Base-by-base conservation (phyloP, 2,888 invertebrate genomes). In the Erebia aethiops region DNA sequence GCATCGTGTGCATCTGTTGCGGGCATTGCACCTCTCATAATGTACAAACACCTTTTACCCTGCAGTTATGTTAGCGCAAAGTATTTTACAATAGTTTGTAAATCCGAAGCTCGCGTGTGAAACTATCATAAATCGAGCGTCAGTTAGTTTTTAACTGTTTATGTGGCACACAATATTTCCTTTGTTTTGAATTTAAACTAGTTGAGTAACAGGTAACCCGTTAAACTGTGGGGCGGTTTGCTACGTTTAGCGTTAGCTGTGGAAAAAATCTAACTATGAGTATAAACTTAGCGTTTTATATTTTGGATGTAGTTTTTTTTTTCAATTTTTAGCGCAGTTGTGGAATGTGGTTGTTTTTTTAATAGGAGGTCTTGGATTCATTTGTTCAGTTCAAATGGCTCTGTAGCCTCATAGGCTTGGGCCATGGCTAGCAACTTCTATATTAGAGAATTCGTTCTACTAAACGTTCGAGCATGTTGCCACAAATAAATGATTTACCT, bases 101-200 rank as follows among this genome's bases (percentile, higher is more conserved):
- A 65, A 65, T 65, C 41, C 35, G 18, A 13, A 35, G 35, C 13
- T 65, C 41, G 65, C 65, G 65, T 65, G 65, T 35, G 54, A 7
- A 18, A 41, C 13, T 5, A 18, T 54, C 52, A 65, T 65, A 54
- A 65, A 52, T 65, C 54, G 13, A 41, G 26, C 51, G 65, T 4
- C 64, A 11, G 64, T 26, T 54, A 65, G 65, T 35, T 54, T 51
- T 49, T 61, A 43, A 61, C 41, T 26, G 21, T 63, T 16, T 35
- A 35, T 35, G 10, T 43, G 35, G 13, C 54, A 18, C 18, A 65
- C 51, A 63, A 26, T 63, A 63, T 63, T 63, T 63, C 64, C 52
- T 64, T 64, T 64, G 52, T 54, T 51, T 64, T 14, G n/a, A 51
- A 26, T 51, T 35, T 63, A 63, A 63, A 63, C 52, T n/a, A 41